Evolutionary conservation across 2,113 vertebrate genomes (phyloP).

Genomic region (Gambusia affinis): DNA sequence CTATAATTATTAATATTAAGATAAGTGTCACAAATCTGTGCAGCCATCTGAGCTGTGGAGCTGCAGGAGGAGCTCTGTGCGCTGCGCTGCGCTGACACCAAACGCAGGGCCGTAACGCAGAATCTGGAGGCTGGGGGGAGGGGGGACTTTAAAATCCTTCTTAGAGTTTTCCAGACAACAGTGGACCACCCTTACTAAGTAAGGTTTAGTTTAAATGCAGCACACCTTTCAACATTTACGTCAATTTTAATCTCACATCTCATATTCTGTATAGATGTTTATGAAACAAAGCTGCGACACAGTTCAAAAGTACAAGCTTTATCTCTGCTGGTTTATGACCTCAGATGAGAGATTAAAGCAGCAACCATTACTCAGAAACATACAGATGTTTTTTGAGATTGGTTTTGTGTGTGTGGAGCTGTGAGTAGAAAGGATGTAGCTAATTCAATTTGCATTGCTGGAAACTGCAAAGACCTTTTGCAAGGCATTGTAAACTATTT

Average conservation of each 20-base stretch:
- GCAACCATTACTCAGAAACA: neutral
- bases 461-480: neutral
- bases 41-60: too few species aligned
- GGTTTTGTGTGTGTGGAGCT: too few species aligned
- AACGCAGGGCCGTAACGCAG: too few species aligned
- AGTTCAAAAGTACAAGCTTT: constrained; percentile 17
- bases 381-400: neutral
- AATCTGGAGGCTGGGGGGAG: too few species aligned
- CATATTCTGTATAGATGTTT: neutral
- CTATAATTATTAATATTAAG: too few species aligned
- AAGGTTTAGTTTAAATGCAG: neutral
- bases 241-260: constrained; percentile 3
- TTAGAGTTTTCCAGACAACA: too few species aligned
- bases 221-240: neutral
- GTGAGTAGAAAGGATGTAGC: neutral
- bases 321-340: constrained; percentile 28
- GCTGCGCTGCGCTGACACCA: too few species aligned
- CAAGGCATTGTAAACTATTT: neutral
- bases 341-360: constrained; percentile 20
- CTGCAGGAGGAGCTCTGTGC: too few species aligned
- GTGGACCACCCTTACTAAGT: neutral
- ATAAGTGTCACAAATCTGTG: too few species aligned
- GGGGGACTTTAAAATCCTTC: too few species aligned
- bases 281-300: constrained; percentile 6
- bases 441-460: neutral